Evolutionary conservation across 2,113 vertebrate species (phyloP).

Genomic region (Pterocles gutturalis): DNA sequence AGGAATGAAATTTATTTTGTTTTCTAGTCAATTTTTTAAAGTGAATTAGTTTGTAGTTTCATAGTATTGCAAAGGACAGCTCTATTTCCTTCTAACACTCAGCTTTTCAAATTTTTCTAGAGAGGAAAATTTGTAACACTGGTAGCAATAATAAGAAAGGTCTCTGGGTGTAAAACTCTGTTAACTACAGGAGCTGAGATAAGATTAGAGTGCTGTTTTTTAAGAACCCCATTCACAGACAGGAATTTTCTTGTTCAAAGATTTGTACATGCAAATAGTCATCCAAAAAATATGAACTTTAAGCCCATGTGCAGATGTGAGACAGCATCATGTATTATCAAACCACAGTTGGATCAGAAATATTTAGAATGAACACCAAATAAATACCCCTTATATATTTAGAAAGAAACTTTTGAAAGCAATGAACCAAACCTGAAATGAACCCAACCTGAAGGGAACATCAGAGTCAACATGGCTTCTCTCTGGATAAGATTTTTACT

Average conservation of each 20-base stretch:
- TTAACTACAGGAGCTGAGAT: background rate
- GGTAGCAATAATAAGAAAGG: background rate
- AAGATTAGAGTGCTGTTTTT: background rate
- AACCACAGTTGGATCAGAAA: background rate
- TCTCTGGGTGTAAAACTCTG: accelerated
- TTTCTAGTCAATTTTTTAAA: background rate
- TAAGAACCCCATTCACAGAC: background rate
- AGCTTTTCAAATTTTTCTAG: background rate
- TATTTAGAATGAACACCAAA: background rate
- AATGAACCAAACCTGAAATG: background rate
- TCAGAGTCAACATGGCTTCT: background rate
- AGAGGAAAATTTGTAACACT: background rate
- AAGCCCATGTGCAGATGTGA: background rate
- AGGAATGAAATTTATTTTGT: background rate
- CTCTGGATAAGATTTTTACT: background rate
- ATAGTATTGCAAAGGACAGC: background rate
- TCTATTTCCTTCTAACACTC: background rate
- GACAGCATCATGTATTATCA: background rate
- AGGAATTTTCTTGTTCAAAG: background rate
- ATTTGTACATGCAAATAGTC: background rate
- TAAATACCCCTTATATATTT: background rate
- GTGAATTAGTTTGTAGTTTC: background rate
- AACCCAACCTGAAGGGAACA: background rate
- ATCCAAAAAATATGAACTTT: background rate
- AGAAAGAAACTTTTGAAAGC: background rate